Base-by-base conservation (phyloP, 2,888 invertebrate genomes). In the Hydropsyche betteni region DNA sequence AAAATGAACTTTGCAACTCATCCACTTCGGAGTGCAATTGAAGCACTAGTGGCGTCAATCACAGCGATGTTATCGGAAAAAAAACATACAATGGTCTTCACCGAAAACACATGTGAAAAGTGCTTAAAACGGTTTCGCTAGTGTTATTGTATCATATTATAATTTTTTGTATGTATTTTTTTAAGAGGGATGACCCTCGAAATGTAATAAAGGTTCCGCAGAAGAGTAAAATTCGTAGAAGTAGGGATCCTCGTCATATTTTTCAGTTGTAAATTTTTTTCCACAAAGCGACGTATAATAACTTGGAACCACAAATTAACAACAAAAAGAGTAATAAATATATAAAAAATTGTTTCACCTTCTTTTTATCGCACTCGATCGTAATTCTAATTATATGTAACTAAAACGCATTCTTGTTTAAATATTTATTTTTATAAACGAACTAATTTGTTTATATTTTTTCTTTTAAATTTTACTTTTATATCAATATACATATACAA, bases 241-340 rank as follows among this genome's bases (percentile, higher is more conserved):
- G 24, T 14, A 12, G 14, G 58, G 58, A 58, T 8, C 58, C 14
- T 44, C 69, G 14, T 44, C 50, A 69, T 50, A 69, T 64, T 64
- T 64, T 24, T 50, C 44, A 44, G 69, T 44, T 8, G 69, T 69
- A 69, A 69, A 69, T 38, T n/a, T 69, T 69, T 69, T 68, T 50
- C 14, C 16, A 24, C 24, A 24, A 24, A 24, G 24, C 44, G 53
- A 14, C 12, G 8, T 53, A n/a, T 53, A 24, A 44, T 44, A 44
- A 44, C 58, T 24, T 4, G 24, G 38, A 44, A 69, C 69, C 69
- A n/a, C 38, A 50, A 50, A 50, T 44, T 44, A 44, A 51, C 24
- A 69, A 69, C 16, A 50, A 50, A 69, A 69, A 44, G 6, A 50
- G 14, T 44, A 44, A 44, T 44, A 44, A 44, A 44, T 44, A 10